These are phyloP conservation scores for Sebastes flavidus DNA, from an alignment of 2,797 vertebrate species.

Conservation along the genomic window DNA sequence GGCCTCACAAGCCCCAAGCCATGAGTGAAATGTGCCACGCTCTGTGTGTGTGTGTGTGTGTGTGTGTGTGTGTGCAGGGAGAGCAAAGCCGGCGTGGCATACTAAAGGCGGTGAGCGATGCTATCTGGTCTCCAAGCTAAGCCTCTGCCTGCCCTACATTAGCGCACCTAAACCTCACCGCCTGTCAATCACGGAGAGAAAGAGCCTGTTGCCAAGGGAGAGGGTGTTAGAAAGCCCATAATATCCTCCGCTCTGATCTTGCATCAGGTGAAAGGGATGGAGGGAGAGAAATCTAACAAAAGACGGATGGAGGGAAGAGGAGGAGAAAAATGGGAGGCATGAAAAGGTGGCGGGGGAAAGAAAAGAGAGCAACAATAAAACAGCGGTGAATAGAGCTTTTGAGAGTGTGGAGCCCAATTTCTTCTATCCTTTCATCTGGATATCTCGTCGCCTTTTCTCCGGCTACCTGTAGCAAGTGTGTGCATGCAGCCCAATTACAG, in stretches of 20 bases:
- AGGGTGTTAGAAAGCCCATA: slow-evolving; percentile 69
- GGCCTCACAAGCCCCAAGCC: slow-evolving; percentile 75
- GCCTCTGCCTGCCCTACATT: slow-evolving; percentile 80
- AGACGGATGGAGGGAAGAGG: slow-evolving; percentile 21
- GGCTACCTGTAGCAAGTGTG: slow-evolving; percentile 26
- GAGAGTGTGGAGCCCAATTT: slow-evolving; percentile 43
- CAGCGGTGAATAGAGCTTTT: slow-evolving; percentile 26
- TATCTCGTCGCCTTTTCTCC: slow-evolving; percentile 20
- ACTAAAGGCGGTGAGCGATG: slow-evolving; percentile 79
- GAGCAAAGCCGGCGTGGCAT: slow-evolving; percentile 71
- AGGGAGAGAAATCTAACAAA: slow-evolving; percentile 47
- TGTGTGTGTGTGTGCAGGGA: background rate
- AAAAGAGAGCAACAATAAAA: slow-evolving; percentile 43
- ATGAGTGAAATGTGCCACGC: slow-evolving; percentile 78
- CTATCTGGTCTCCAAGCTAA: slow-evolving; percentile 80
- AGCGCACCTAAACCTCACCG: slow-evolving; percentile 75
- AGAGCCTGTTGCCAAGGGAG: slow-evolving; percentile 70
- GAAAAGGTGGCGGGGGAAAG: slow-evolving; percentile 16
- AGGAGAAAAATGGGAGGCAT: slow-evolving; percentile 19
- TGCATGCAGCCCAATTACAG: slow-evolving; percentile 43
- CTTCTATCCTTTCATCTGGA: slow-evolving; percentile 51
- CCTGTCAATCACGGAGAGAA: slow-evolving; percentile 79
- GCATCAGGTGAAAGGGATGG: slow-evolving; percentile 67
- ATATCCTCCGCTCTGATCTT: slow-evolving; percentile 73
- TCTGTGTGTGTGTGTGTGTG: slow-evolving; percentile 23